Conservation (phyloP, 2,888 invertebrate species). For the Seira sanloemensis region DNA sequence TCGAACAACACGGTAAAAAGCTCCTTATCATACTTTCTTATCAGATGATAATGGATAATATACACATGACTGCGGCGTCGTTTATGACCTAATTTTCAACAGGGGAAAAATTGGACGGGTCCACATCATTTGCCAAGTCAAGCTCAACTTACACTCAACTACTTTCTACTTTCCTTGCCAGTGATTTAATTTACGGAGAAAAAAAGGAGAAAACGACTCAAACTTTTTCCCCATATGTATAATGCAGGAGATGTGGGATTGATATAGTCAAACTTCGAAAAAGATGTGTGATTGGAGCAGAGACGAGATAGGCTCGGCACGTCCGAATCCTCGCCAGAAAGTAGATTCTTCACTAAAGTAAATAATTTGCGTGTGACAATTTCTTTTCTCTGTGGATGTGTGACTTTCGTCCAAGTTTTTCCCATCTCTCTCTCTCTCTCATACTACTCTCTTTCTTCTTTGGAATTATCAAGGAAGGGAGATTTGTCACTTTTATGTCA, state of each 20-base stretch:
- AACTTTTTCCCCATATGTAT: neutral
- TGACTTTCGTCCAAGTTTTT: neutral
- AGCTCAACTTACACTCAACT: neutral
- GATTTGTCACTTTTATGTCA: neutral
- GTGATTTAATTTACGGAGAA: slow-evolving; percentile 49
- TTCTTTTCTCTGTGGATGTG: neutral
- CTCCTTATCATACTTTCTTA: neutral
- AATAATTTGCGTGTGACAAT: neutral
- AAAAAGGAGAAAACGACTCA: neutral
- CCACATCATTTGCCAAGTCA: neutral
- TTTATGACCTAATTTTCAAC: slow-evolving; percentile 37
- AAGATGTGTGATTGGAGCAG: neutral
- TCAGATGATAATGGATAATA: neutral
- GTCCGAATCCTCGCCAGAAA: neutral
- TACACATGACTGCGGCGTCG: slow-evolving; percentile 31
- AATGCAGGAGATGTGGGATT: neutral
- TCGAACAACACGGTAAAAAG: neutral
- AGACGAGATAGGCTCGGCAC: neutral
- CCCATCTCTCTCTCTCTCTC: neutral
- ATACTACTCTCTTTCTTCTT: neutral
- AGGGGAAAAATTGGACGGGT: slow-evolving; percentile 10
- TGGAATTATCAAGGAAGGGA: neutral
- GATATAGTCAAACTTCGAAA: neutral
- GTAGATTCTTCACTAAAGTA: neutral
- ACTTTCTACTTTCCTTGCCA: neutral